phyloP scores from a whole-genome alignment of 1,140 invertebrate species.

The Vanessa atalanta region DNA sequence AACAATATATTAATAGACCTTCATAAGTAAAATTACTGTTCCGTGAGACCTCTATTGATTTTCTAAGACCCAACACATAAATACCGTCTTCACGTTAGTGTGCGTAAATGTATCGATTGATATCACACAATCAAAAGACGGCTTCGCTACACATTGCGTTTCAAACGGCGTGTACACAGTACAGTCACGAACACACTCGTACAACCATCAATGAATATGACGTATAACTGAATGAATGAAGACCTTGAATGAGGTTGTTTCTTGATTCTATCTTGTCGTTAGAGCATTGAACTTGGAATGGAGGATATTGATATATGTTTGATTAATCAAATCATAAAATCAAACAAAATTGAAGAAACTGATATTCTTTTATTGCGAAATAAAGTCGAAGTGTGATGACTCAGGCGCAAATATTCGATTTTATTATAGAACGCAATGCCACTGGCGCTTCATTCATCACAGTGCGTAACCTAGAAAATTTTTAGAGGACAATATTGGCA shows the following conservation, averaged over 20 bases:
- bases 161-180: conserved; percentile 25
- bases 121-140: conserved; percentile 13
- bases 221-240: conserved; percentile 61
- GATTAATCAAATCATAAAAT: not conserved
- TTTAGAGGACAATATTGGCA: conserved; percentile 33
- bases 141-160: conserved; percentile 22
- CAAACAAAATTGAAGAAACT: conserved; percentile 6
- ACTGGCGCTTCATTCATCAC: conserved; percentile 24
- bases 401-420: conserved; percentile 33
- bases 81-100: not conserved
- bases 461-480: conserved; percentile 45
- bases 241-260: conserved; percentile 68
- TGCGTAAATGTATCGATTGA: conserved; percentile 13
- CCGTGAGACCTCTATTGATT: not conserved
- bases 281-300: conserved; percentile 59
- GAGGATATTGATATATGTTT: conserved; percentile 27
- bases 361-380: conserved; percentile 3
- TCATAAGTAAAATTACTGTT: not conserved
- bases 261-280: conserved; percentile 50
- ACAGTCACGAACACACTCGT: conserved; percentile 49
- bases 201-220: conserved; percentile 66
- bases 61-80: not conserved
- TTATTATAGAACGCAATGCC: conserved; percentile 19
- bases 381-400: conserved; percentile 17
- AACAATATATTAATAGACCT: not conserved